These are phyloP conservation scores for Drosophila emarginata DNA, from an alignment of 2,888 invertebrate genomes.

Conservation along the genomic window DNA sequence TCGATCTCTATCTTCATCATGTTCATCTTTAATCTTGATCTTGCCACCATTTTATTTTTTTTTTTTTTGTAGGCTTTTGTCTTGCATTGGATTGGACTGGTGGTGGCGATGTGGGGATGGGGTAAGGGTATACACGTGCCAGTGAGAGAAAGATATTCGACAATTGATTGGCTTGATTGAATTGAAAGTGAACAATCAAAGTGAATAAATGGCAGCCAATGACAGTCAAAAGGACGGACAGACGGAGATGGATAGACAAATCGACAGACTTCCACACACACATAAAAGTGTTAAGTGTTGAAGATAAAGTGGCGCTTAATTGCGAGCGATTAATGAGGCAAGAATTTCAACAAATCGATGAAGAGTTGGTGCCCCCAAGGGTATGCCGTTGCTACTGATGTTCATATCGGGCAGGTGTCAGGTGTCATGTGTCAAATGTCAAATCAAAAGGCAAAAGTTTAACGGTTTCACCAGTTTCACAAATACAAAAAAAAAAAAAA, in stretches of 20 bases:
- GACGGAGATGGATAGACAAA: too few species aligned
- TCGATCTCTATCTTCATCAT: neutral
- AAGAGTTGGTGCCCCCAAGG: conserved; percentile 24
- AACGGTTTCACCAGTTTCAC: conserved; percentile 49
- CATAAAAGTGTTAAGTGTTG: conserved; percentile 54
- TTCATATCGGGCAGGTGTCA: conserved; percentile 22
- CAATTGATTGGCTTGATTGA: conserved; percentile 47
- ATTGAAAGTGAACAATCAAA: conserved; percentile 29
- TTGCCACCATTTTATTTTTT: conserved; percentile 6
- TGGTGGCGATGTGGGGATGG: neutral
- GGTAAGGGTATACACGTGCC: conserved; percentile 33
- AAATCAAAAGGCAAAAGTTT: conserved; percentile 67
- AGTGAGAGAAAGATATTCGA: conserved; percentile 22
- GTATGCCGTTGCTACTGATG: conserved; percentile 15
- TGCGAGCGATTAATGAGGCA: conserved; percentile 73
- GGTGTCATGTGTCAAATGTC: conserved; percentile 51
- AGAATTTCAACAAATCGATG: conserved; percentile 54
- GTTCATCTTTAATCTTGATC: neutral
- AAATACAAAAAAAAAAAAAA: neutral
- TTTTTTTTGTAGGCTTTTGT: conserved; percentile 31
- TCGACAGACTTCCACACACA: conserved; percentile 6
- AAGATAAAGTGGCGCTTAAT: conserved; percentile 73
- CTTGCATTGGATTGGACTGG: conserved; percentile 30
- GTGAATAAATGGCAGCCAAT: neutral
- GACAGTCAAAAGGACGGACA: conserved; percentile 1